Evolutionary conservation across 1,140 invertebrate species (phyloP), one percentile per base, ranked within the genome.

Genomic region (Matsumurasca onukii): DNA sequence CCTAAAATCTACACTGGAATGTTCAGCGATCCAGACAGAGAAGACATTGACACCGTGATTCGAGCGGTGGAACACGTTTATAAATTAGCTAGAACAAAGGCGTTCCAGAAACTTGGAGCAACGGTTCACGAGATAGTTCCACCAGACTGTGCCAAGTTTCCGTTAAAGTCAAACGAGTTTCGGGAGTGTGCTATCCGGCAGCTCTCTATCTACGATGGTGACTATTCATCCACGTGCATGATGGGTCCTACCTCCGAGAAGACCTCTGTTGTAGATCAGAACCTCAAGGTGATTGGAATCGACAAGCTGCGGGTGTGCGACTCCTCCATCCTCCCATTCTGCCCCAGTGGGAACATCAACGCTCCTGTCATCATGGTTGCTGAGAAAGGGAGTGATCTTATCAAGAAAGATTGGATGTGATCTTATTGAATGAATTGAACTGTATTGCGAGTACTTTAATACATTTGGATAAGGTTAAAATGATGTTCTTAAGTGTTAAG

Each of bases 1-100:
- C 94, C 94, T 0, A 76, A 85, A 2, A 92, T 97, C 39, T 88
- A 91, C 76, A 90, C 93, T 0, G 91, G 91, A n/a, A n/a, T n/a
- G n/a, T n/a, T n/a, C 74, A 94, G 93, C 75, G 89, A 89, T 49
- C 77, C 84, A 0, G 80, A 91, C 77, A 84, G 85, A 0, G 76
- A 83, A 2, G 91, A 93, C 74, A 78, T 91, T 9, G 83, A 86
- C 70, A 77, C 87, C 39, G 77, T 92, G 77, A 85, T 91, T 75
- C 78, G 79, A 74, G 57, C 62, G 1, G n/a, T 76, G 3, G 55
- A 64, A 20, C 17, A 75, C 5, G 55, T 64, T 1, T 9, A 25
- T 0, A 3, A 15, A 3, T 25, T 73, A 34, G 29, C n/a, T 0
- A 57, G 73, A 22, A 75, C 77, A 0, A 48, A 68, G 22, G 71